Conservation (phyloP, 2,797 vertebrate species). For the Saguinus oedipus region DNA sequence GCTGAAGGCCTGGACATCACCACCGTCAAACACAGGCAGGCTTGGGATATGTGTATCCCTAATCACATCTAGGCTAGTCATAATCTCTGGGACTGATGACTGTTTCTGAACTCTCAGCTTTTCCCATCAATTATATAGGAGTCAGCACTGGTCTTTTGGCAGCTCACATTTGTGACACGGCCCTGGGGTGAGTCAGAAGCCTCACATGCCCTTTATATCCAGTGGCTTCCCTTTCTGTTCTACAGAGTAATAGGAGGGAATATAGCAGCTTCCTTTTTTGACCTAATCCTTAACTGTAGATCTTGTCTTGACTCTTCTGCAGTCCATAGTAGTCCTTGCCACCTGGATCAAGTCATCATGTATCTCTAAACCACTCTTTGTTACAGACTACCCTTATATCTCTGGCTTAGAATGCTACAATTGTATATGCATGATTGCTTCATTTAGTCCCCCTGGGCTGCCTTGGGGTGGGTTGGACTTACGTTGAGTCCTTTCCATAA, state of each 20-base stretch:
- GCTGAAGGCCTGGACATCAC: slow-evolving; percentile 14
- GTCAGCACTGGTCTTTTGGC: background rate
- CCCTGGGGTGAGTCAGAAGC: background rate
- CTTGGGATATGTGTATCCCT: background rate
- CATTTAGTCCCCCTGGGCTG: background rate
- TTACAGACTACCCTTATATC: background rate
- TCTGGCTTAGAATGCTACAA: background rate
- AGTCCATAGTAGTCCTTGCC: background rate
- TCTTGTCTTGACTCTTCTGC: background rate
- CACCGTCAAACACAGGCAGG: background rate
- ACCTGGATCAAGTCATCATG: background rate
- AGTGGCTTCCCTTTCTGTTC: background rate
- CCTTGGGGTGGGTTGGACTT: background rate
- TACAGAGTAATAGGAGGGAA: background rate
- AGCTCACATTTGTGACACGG: background rate
- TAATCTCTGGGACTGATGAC: background rate
- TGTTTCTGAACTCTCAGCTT: slow-evolving; percentile 39
- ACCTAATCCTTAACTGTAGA: background rate
- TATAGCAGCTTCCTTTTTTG: background rate
- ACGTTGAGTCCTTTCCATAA: background rate
- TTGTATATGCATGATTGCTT: background rate
- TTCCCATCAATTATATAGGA: background rate
- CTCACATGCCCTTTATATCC: background rate
- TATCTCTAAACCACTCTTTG: background rate
- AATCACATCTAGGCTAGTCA: background rate